Evolutionary conservation across 2,797 vertebrate genomes (phyloP).

Genomic region (Amphiprion clarkii): DNA sequence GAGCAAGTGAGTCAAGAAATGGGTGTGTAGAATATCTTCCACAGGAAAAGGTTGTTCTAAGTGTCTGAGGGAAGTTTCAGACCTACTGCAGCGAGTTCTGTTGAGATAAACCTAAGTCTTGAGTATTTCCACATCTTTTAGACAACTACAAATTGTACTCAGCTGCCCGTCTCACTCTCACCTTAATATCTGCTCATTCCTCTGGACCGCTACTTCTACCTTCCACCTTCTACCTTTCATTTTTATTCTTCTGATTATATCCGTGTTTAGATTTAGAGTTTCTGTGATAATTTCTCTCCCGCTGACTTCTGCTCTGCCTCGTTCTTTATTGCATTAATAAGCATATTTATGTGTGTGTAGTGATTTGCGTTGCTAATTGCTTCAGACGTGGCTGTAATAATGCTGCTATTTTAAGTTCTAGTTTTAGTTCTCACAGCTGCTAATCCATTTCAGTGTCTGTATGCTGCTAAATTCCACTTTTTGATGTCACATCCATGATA

Average conservation of each 20-base stretch:
- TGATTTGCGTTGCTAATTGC: constrained; percentile 30
- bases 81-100: neutral
- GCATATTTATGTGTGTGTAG: constrained; percentile 1
- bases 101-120: neutral
- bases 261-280: neutral
- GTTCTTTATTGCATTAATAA: neutral
- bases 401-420: neutral
- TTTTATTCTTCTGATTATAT: neutral
- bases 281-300: constrained; percentile 19
- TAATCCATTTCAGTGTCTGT: constrained; percentile 28
- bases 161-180: neutral
- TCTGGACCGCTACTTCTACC: neutral
- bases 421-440: constrained; percentile 14
- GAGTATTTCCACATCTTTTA: constrained; percentile 4
- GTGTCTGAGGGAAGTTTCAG: neutral
- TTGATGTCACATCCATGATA: constrained; percentile 21
- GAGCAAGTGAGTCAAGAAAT: constrained; percentile 25
- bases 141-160: neutral
- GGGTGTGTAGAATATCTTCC: constrained; percentile 4
- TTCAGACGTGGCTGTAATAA: constrained; percentile 13
- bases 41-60: constrained; percentile 3
- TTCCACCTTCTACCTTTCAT: no score
- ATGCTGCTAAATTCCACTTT: constrained; percentile 10
- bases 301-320: constrained; percentile 10
- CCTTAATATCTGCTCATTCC: constrained; percentile 12